Conservation (phyloP, 37 sponge, comb jelly and placozoan genomes). For the Theonella swinhoei region DNA sequence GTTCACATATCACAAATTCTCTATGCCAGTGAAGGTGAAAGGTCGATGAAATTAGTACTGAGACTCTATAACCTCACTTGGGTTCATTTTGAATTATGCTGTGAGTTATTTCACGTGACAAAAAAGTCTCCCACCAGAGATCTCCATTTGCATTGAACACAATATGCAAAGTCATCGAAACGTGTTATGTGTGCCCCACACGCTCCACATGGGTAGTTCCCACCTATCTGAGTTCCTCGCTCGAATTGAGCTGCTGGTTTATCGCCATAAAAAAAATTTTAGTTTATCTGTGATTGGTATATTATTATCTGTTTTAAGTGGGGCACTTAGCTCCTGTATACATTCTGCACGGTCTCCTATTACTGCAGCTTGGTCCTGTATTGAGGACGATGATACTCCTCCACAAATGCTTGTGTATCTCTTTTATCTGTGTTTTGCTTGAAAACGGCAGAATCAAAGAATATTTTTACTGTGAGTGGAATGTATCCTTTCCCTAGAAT, state of each 20-base stretch:
- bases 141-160: not conserved
- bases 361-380: conserved; percentile 21
- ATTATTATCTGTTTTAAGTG: not conserved
- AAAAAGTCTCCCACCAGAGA: not conserved
- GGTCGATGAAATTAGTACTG: too few species aligned
- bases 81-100: too few species aligned
- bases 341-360: conserved; percentile 16
- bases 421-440: not conserved
- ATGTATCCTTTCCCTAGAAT: conserved; percentile 25
- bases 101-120: too few species aligned
- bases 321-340: not conserved
- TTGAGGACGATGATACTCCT: conserved; percentile 4
- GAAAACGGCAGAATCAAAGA: conserved; percentile 23
- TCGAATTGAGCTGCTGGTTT: conserved; percentile 26
- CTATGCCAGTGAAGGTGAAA: too few species aligned
- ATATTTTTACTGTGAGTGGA: conserved; percentile 1
- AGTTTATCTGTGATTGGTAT: conserved; percentile 6
- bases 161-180: conserved; percentile 8
- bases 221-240: conserved; percentile 26
- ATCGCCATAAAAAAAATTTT: conserved; percentile 16
- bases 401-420: conserved; percentile 5
- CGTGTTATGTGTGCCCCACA: not conserved
- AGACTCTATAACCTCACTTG: too few species aligned
- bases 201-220: conserved; percentile 20
- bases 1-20: too few species aligned